phyloP scores from a whole-genome alignment of 2,888 invertebrate species.

The Dimorphilus gyrociliatus region DNA sequence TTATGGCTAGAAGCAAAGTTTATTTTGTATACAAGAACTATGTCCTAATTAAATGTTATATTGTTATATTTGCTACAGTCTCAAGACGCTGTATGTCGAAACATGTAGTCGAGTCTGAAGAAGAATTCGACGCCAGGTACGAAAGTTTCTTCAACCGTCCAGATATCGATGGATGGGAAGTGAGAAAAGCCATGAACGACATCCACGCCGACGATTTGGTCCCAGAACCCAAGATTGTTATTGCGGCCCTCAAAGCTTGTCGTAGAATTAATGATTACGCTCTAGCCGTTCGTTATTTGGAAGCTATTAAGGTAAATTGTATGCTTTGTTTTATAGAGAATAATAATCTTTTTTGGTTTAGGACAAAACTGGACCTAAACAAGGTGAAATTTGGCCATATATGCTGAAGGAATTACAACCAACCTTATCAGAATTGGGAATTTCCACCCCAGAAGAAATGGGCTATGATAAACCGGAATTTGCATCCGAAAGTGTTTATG shows the following conservation, averaged over 20 bases:
- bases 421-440: conserved; percentile 76
- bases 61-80: no score
- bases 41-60: no score
- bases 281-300: conserved; percentile 75
- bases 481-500: conserved; percentile 44
- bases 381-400: conserved; percentile 45
- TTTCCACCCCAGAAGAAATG: conserved; percentile 81
- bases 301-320: conserved; percentile 53
- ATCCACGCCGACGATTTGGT: conserved; percentile 56
- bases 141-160: conserved; percentile 59
- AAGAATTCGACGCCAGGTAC: conserved; percentile 21
- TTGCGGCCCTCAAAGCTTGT: conserved; percentile 72
- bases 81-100: no score
- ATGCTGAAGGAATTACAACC: conserved; percentile 63
- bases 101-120: conserved; percentile 15
- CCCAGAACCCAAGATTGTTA: conserved; percentile 75
- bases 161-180: conserved; percentile 85
- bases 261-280: conserved; percentile 84
- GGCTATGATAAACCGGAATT: conserved; percentile 94
- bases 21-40: no score
- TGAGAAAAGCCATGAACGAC: conserved; percentile 48
- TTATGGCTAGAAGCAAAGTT: no score
- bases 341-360: conserved; percentile 10
- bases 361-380: conserved; percentile 62
- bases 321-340: conserved; percentile 3